These are phyloP conservation scores for Phataginus tetradactyla DNA, from an alignment of 2,797 vertebrate genomes.

Conservation along the genomic window DNA sequence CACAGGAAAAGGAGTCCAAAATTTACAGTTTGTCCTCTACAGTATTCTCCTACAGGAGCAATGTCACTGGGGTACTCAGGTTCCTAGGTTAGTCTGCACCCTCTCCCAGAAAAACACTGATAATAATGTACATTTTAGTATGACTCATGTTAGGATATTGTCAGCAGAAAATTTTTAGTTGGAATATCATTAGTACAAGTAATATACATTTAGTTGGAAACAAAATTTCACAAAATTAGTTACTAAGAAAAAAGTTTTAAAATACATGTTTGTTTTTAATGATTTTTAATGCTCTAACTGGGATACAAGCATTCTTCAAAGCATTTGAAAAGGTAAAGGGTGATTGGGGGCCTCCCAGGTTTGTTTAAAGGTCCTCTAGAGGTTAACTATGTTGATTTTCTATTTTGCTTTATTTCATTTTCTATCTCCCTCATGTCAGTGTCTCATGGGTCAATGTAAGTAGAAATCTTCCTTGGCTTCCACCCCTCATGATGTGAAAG, in stretches of 20 bases:
- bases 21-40: background rate
- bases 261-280: conserved; percentile 4
- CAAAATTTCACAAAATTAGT: conserved; percentile 41
- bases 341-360: background rate
- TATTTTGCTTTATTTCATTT: conserved; percentile 34
- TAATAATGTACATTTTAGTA: background rate
- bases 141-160: conserved; percentile 4
- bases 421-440: conserved; percentile 7
- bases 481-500: background rate
- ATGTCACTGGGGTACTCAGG: background rate
- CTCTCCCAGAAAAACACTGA: background rate
- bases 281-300: background rate
- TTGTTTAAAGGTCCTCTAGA: conserved; percentile 57
- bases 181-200: conserved; percentile 23
- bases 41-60: background rate
- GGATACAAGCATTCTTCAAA: conserved; percentile 28
- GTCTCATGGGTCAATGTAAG: background rate
- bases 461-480: no score
- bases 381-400: conserved; percentile 54
- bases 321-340: conserved; percentile 50
- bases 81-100: background rate
- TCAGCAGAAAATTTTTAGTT: background rate
- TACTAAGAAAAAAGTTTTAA: background rate
- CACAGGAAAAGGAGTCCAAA: background rate
- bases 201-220: conserved; percentile 5